Evolutionary conservation across 2,888 invertebrate species (phyloP), one percentile per base, ranked within the genome.

Genomic region (Heliconius ethilla): DNA sequence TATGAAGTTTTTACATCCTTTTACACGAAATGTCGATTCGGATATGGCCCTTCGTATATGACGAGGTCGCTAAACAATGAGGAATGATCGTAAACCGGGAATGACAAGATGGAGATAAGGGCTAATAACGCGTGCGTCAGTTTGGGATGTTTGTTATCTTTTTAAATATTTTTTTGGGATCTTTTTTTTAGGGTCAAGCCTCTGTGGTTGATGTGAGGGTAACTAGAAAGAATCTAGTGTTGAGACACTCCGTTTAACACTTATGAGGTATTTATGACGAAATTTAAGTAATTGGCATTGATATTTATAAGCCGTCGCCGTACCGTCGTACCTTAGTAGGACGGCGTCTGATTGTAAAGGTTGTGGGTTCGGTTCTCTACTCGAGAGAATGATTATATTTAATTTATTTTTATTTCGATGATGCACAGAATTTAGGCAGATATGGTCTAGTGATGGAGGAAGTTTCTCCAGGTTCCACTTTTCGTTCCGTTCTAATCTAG

Each of bases 1-100:
- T 90, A 89, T 90, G 89, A 90, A 91, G 91, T 94, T 94, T 93
- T 94, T 94, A 93, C 91, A 89, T 88, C 89, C 92, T 90, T 91
- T 91, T 91, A 91, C 90, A 87, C 89, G 90, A 90, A 89, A 93
- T 90, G 94, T 93, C 93, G 93, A 93, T 93, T 91, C 91, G 89
- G 89, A 93, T 93, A 83, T 84, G 85, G 83, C 86, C 87, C 87
- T 87, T 85, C 84, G 84, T 84, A 87, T 89, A 87, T 89, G 91
- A 89, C 88, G 90, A 87, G 89, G 84, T 86, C 87, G 89, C 89
- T 89, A 90, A 92, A 92, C 92, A 92, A 92, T 92, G 92, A 91
- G 87, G 92, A 90, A 87, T 87, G 84, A 83, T 90, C 89, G 88
- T 92, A 90, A 91, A 91, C 88, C 87, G 85, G 81, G 88, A 89